Base-by-base conservation (phyloP, 2,113 vertebrate species). In the Callospermophilus lateralis region DNA sequence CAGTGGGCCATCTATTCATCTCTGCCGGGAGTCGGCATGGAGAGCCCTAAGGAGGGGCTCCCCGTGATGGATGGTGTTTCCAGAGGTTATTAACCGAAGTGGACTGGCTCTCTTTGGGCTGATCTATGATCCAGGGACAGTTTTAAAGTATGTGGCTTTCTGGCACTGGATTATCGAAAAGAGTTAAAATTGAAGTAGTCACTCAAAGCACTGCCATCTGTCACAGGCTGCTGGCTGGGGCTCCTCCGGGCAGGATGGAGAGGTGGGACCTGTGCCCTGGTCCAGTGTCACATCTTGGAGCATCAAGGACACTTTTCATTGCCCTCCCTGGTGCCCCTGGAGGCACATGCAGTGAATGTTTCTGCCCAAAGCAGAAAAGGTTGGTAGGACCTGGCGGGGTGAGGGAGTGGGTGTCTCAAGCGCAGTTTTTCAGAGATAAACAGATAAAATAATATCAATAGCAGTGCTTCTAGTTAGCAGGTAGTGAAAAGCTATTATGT, bases 121-220 rank as follows among this genome's bases (percentile, higher is more conserved):
- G 98, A 98, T 98, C 98, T 99, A 98, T 98, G 95, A 97, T 98
- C 96, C 89, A 22, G 97, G n/a, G 96, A 97, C 97, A 97, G 96
- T 98, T 94, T 97, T 97, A 97, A 98, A 98, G 97, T 93, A 84
- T 95, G 98, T 97, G 98, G 94, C 94, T 97, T 96, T 96, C 88
- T 72, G 97, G 98, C n/a, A 32, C 6, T 28, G 95, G 97, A 96
- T 98, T 98, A 97, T 13, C 74, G 83, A 94, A 94, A 95, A 98
- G 97, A 97, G 89, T 90, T 51, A 98, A 98, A 98, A 98, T 92
- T 58, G 98, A 92, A 98, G 97, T 96, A 93, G 98, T 65, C 97
- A 79, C 97, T 98, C 98, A 96, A 96, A 98, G 96, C 83, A 51
- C 96, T 26, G 0, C 98, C 98, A 96, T 95, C 97, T 96, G 98